These are phyloP conservation scores for Chloebia gouldiae DNA, from an alignment of 2,113 vertebrate species.

Conservation along the genomic window DNA sequence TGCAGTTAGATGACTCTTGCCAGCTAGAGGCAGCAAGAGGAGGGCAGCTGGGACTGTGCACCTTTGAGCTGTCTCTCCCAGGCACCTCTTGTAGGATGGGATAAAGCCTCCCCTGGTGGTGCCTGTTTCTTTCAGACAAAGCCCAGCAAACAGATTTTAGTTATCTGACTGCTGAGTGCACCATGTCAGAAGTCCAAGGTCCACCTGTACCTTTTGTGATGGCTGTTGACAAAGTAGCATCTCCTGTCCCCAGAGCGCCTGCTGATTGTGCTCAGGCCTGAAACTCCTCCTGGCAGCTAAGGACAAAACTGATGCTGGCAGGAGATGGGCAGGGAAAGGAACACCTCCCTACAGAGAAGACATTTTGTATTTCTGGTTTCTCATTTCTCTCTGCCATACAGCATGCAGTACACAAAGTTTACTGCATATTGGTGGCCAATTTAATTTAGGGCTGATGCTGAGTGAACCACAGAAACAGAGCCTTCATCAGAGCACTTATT, in stretches of 20 bases:
- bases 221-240: background rate
- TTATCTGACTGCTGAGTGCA: background rate
- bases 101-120: background rate
- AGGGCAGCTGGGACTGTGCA: rapidly evolving
- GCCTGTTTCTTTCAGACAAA: background rate
- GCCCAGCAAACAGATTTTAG: background rate
- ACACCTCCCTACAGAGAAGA: background rate
- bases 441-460: background rate
- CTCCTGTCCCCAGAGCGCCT: background rate
- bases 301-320: rapidly evolving
- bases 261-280: background rate
- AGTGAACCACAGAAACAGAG: background rate
- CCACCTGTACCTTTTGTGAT: background rate
- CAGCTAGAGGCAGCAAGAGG: background rate
- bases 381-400: background rate
- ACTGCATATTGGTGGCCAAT: background rate
- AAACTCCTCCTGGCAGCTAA: background rate
- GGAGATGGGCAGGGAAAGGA: background rate
- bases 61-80: background rate
- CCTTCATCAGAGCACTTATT: background rate
- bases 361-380: background rate
- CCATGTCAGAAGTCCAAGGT: background rate
- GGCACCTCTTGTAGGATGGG: background rate
- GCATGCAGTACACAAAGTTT: background rate
- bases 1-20: background rate